phyloP scores from a whole-genome alignment of 2,888 invertebrate genomes.

The Andrena trimmerana region DNA sequence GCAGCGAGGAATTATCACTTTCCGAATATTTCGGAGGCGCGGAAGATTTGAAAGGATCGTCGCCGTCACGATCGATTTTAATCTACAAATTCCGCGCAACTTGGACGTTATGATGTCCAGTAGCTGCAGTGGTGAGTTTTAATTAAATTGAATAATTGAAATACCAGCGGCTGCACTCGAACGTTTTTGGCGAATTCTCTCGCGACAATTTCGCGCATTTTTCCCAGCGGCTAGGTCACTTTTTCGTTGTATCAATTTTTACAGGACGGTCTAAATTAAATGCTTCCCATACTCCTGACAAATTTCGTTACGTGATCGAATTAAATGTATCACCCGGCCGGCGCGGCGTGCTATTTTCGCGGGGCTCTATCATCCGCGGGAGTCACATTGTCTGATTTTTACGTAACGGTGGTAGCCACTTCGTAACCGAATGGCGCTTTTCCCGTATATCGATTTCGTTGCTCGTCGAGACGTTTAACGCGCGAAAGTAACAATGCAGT shows the following conservation, averaged over 20 bases:
- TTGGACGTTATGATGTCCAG: not conserved
- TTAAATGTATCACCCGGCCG: not conserved
- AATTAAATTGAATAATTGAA: constrained; percentile 7
- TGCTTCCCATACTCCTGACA: too few relatives aligned
- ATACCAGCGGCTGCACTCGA: not conserved
- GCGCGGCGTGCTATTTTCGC: not conserved
- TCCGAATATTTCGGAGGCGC: not conserved
- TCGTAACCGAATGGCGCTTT: not conserved
- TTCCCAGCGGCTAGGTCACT: not conserved
- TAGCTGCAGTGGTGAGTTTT: not conserved
- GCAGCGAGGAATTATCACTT: not conserved
- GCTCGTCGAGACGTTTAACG: constrained; percentile 30
- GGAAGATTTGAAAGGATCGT: not conserved
- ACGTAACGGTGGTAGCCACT: not conserved
- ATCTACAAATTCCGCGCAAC: not conserved
- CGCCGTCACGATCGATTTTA: not conserved
- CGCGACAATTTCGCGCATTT: constrained; percentile 1
- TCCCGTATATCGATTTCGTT: constrained; percentile 4
- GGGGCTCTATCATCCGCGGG: not conserved
- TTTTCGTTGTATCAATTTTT: not conserved
- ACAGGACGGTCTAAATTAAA: not conserved
- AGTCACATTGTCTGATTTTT: not conserved
- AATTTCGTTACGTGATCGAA: not conserved
- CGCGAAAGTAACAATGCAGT: not conserved
- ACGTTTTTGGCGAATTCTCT: not conserved